phyloP scores from a whole-genome alignment of 2,888 invertebrate species.

The Heliconius cydno region DNA sequence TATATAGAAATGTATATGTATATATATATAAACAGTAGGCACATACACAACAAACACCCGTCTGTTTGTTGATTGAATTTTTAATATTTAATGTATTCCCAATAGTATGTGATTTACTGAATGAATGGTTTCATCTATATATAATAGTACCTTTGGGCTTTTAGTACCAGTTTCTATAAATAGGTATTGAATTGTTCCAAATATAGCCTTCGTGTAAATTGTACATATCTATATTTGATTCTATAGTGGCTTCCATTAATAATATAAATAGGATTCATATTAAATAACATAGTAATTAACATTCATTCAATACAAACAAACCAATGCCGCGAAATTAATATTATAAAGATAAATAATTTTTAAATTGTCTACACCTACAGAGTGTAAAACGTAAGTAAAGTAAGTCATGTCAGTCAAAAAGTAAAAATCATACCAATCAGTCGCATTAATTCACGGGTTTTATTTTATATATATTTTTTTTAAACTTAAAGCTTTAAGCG shows the following conservation, averaged over 20 bases:
- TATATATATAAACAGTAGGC: not conserved
- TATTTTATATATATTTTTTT: constrained; percentile 40
- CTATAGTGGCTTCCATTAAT: too few relatives aligned
- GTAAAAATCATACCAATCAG: constrained; percentile 40
- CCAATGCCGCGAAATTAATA: too few relatives aligned
- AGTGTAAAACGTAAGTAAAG: not conserved
- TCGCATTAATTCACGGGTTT: constrained; percentile 35
- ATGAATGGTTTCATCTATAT: not conserved
- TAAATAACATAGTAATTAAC: too few relatives aligned
- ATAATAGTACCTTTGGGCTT: not conserved
- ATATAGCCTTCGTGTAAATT: too few relatives aligned
- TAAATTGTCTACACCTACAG: too few relatives aligned
- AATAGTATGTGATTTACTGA: constrained; percentile 8
- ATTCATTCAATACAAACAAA: too few relatives aligned
- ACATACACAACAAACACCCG: not conserved
- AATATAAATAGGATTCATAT: too few relatives aligned
- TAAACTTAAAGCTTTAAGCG: constrained; percentile 33
- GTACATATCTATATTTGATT: not conserved
- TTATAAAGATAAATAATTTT: too few relatives aligned
- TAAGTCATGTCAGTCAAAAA: constrained; percentile 23
- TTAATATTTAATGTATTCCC: constrained; percentile 9
- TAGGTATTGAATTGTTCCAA: not conserved
- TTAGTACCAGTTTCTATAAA: not conserved
- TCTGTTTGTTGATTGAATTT: constrained; percentile 13
- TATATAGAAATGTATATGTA: not conserved